A percentile compares a stretch with the other conserved stretches of the same genome.
phyloP scores from a whole-genome alignment of 2,888 invertebrate species.

The Eupithecia centaureata region DNA sequence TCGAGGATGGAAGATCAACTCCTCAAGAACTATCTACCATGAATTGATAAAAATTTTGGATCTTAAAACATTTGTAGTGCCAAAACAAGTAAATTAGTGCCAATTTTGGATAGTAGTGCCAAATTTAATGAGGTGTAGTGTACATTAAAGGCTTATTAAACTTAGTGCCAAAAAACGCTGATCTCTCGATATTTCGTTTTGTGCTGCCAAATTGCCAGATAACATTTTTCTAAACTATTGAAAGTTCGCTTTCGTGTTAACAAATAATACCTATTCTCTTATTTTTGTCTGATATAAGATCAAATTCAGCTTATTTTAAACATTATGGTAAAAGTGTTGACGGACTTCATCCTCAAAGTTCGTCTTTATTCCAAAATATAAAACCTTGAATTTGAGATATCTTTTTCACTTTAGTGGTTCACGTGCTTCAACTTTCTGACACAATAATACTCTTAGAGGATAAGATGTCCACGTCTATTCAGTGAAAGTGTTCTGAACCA shows the following conservation, averaged over 20 bases:
- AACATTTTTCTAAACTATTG: background rate
- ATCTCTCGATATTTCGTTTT: background rate
- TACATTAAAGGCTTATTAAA: too few species aligned
- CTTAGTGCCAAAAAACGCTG: background rate
- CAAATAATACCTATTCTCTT: background rate
- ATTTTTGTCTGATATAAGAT: background rate
- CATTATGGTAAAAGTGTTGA: background rate
- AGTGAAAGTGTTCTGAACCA: background rate
- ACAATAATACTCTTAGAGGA: too few species aligned
- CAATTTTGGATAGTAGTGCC: background rate
- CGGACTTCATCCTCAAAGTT: background rate
- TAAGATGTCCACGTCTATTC: background rate
- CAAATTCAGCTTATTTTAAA: too few species aligned
- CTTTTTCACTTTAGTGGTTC: background rate
- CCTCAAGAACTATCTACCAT: slow-evolving; percentile 36
- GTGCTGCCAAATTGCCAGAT: background rate
- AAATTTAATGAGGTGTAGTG: background rate
- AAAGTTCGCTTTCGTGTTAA: background rate
- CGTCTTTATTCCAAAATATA: background rate
- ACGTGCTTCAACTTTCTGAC: background rate
- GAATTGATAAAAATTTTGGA: background rate
- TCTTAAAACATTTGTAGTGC: background rate
- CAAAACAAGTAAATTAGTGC: background rate
- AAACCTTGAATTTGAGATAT: background rate
- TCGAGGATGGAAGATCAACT: slow-evolving; percentile 63